Conservation (phyloP, 2,888 invertebrate species). For the Drosophila pullipes region DNA sequence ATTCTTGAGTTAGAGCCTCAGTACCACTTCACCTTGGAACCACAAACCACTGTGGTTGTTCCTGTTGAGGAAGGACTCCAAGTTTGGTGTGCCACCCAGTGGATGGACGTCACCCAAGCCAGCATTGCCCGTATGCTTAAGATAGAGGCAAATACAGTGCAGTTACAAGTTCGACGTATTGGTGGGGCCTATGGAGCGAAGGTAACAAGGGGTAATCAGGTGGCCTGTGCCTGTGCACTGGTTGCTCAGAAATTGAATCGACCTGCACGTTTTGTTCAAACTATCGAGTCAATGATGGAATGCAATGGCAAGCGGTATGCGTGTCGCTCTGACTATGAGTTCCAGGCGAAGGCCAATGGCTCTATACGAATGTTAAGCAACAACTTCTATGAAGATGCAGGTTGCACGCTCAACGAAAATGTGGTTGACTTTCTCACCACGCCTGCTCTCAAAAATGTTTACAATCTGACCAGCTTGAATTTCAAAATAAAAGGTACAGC, state of each 20-base stretch:
- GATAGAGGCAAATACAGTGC: conserved; percentile 89
- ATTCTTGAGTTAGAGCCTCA: conserved; percentile 88
- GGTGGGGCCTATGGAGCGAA: conserved; percentile 95
- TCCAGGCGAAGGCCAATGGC: conserved; percentile 88
- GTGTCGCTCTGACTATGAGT: conserved; percentile 88
- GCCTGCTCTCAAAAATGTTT: conserved; percentile 87
- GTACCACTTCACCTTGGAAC: conserved; percentile 92
- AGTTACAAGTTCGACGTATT: conserved; percentile 89
- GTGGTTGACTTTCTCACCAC: conserved; percentile 76
- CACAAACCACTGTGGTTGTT: conserved; percentile 88
- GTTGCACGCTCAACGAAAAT: conserved; percentile 87
- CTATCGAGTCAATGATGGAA: conserved; percentile 90
- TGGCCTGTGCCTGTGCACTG: conserved; percentile 89
- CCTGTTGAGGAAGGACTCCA: conserved; percentile 91
- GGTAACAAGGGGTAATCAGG: conserved; percentile 87
- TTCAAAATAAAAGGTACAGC: conserved; percentile 89
- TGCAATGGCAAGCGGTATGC: conserved; percentile 89
- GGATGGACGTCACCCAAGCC: conserved; percentile 88
- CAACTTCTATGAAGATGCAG: conserved; percentile 87
- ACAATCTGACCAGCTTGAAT: conserved; percentile 87
- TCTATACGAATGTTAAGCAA: conserved; percentile 89
- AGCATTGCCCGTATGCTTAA: conserved; percentile 86
- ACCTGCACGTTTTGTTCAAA: conserved; percentile 90
- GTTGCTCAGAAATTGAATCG: conserved; percentile 87
- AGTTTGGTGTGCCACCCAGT: conserved; percentile 89